Conservation (phyloP, 1,140 invertebrate species). For the Drosophila willistoni region DNA sequence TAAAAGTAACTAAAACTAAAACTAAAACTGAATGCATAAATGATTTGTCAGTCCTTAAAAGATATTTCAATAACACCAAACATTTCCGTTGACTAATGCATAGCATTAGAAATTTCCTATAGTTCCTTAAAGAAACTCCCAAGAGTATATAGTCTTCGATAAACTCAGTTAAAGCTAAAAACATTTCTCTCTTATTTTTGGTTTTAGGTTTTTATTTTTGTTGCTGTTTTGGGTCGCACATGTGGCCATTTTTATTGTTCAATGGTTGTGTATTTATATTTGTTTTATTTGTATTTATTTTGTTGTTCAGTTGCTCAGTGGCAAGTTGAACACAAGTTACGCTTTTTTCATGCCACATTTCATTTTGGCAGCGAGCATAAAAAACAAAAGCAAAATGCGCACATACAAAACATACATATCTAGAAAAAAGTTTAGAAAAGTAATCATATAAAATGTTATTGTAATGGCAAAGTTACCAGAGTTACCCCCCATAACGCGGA, state of each 20-base stretch:
- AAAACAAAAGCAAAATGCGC: constrained; percentile 32
- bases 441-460: constrained; percentile 80
- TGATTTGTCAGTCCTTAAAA: too few relatives aligned
- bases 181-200: constrained; percentile 22
- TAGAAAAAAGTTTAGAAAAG: constrained; percentile 79
- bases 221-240: constrained; percentile 49
- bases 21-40: too few relatives aligned
- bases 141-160: too few relatives aligned
- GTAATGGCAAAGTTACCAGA: constrained; percentile 59
- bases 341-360: constrained; percentile 69
- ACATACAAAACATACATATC: constrained; percentile 22
- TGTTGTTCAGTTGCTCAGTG: constrained; percentile 42
- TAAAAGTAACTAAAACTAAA: too few relatives aligned
- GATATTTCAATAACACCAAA: too few relatives aligned
- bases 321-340: constrained; percentile 53
- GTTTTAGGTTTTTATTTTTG: constrained; percentile 21
- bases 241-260: constrained; percentile 77
- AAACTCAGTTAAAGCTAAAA: too few relatives aligned
- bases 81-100: too few relatives aligned
- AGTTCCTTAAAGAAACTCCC: too few relatives aligned
- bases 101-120: too few relatives aligned
- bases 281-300: constrained; percentile 50
- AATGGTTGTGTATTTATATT: constrained; percentile 68
- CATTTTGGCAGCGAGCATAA: constrained; percentile 49
- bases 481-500: not conserved